Evolutionary conservation across 1,140 invertebrate genomes (phyloP).

Genomic region (Palaemon carinicauda): DNA sequence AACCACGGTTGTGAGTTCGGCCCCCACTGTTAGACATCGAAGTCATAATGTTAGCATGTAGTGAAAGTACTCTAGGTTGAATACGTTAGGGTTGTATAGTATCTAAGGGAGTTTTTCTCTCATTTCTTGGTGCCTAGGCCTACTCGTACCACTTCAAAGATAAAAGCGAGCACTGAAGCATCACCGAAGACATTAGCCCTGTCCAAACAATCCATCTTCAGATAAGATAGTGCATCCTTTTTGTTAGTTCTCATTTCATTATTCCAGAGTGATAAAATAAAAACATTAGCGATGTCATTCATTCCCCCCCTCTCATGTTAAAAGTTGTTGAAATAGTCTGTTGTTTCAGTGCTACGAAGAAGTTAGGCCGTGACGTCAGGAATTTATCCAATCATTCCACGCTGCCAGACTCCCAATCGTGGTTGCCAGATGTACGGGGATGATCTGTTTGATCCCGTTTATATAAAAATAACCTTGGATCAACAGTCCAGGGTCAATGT

Average conservation of each 20-base stretch:
- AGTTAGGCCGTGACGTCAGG: background rate
- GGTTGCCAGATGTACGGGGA: constrained; percentile 30
- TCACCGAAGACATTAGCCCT: too few species aligned
- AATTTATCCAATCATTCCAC: constrained; percentile 23
- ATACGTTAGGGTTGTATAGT: constrained; percentile 21
- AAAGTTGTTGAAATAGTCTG: background rate
- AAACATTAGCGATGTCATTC: background rate
- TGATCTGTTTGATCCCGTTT: constrained; percentile 27
- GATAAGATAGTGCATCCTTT: too few species aligned
- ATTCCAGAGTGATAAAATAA: background rate
- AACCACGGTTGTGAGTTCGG: constrained; percentile 1
- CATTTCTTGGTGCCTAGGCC: background rate
- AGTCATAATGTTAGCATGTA: background rate
- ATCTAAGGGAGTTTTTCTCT: background rate
- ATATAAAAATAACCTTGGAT: background rate
- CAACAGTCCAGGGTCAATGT: background rate
- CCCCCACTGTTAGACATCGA: constrained; percentile 19
- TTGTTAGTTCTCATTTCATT: too few species aligned
- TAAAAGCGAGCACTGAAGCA: too few species aligned
- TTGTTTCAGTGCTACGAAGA: too few species aligned
- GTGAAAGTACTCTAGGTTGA: background rate
- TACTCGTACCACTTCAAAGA: background rate
- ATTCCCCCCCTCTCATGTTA: background rate
- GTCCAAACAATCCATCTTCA: too few species aligned
- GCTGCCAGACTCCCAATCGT: constrained; percentile 1